Conservation (phyloP, 2,888 invertebrate genomes). For the Mallateleia sp. region DNA sequence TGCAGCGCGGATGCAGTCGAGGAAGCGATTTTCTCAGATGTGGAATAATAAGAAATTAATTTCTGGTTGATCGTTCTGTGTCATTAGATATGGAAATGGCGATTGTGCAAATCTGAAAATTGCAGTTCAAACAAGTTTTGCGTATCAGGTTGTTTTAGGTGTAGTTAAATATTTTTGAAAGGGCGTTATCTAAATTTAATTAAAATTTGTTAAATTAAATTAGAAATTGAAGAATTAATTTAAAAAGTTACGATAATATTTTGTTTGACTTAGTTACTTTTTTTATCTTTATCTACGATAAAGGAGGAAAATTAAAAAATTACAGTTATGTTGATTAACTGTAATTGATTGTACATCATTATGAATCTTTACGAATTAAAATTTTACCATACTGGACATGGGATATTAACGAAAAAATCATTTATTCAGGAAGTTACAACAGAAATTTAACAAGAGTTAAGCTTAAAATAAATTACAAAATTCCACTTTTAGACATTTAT, state of each 20-base stretch:
- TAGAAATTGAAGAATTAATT: no score
- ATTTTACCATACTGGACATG: not conserved
- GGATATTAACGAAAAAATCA: not conserved
- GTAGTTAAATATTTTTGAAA: no score
- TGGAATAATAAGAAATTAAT: not conserved
- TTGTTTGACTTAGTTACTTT: not conserved
- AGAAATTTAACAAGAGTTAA: not conserved
- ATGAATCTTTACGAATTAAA: not conserved
- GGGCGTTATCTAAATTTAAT: no score
- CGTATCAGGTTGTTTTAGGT: no score
- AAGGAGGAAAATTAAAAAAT: not conserved
- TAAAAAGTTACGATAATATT: not conserved
- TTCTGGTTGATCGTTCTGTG: not conserved
- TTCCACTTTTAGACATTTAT: no score
- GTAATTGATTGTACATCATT: conserved; percentile 11
- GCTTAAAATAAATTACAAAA: no score
- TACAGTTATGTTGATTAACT: not conserved
- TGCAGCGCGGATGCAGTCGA: no score
- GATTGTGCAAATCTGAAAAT: not conserved
- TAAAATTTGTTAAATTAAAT: no score
- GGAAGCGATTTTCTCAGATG: not conserved
- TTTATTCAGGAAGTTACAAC: not conserved
- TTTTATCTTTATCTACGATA: not conserved
- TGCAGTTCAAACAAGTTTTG: no score
- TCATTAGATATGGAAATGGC: not conserved